Percentiles rank a stretch among this genome's conserved stretches.
These are phyloP conservation scores for Drosophila funebris DNA, from an alignment of 1,140 invertebrate genomes.

Conservation along the genomic window DNA sequence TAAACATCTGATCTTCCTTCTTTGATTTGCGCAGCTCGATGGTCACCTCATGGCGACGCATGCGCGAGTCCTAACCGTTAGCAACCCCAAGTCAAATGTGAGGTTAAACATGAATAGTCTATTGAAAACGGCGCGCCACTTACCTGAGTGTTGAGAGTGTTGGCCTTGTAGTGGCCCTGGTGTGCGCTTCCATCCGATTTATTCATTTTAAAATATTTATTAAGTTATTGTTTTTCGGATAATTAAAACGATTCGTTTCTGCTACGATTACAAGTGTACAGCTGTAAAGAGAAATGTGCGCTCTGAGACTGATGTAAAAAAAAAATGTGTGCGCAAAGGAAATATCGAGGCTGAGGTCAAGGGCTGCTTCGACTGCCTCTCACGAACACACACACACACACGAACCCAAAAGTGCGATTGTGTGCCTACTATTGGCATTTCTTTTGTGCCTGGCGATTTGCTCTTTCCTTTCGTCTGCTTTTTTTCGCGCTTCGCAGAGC, in stretches of 20 bases:
- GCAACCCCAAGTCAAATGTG: neutral
- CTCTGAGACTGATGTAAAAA: too few species aligned
- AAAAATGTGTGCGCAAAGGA: neutral
- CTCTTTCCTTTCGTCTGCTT: constrained; percentile 24
- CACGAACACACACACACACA: neutral
- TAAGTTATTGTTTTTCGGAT: neutral
- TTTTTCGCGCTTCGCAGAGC: constrained; percentile 24
- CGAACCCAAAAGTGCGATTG: neutral
- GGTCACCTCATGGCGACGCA: constrained; percentile 93
- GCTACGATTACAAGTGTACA: constrained; percentile 45
- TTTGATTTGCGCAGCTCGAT: constrained; percentile 96
- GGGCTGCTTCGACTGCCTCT: constrained; percentile 42
- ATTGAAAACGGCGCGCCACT: neutral
- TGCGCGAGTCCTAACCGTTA: constrained; percentile 90
- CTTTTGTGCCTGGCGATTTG: constrained; percentile 21
- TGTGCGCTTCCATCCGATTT: constrained; percentile 65
- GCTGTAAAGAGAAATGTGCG: constrained; percentile 33
- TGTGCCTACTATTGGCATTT: constrained; percentile 26
- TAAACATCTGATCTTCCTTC: constrained; percentile 97
- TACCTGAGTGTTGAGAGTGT: constrained; percentile 73
- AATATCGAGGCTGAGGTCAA: constrained; percentile 12
- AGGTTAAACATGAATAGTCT: neutral
- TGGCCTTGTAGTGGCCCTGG: constrained; percentile 74
- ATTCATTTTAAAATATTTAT: constrained; percentile 58
- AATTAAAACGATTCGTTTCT: constrained; percentile 11